Conservation (phyloP, 2,797 vertebrate genomes). For the Psittacula derbiana region DNA sequence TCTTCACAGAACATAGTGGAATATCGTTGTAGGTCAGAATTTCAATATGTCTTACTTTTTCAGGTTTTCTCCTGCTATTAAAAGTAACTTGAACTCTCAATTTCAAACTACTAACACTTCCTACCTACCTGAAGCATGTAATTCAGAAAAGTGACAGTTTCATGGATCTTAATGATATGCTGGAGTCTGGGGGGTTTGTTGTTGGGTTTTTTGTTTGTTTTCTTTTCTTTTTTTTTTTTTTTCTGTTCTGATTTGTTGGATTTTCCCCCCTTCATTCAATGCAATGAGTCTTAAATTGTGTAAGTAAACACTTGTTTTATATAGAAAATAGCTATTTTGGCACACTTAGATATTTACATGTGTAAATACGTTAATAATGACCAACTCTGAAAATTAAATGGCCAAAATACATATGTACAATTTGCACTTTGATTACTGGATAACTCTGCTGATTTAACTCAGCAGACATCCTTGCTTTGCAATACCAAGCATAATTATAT, state of each 20-base stretch:
- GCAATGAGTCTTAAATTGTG: background rate
- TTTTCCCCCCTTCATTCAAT: background rate
- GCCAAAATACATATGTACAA: background rate
- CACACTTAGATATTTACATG: background rate
- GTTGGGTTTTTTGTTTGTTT: rapidly evolving
- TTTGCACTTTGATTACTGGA: background rate
- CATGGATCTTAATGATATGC: background rate
- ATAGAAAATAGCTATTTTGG: background rate
- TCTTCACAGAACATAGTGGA: background rate
- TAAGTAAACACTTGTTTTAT: background rate
- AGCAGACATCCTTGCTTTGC: background rate
- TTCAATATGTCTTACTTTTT: constrained; percentile 17
- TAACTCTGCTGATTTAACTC: background rate
- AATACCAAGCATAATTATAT: background rate
- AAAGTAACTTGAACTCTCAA: background rate
- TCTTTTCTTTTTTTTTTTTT: rapidly evolving
- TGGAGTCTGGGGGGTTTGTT: rapidly evolving
- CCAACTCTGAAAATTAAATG: background rate
- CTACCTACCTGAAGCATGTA: background rate
- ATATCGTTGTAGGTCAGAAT: constrained; percentile 41
- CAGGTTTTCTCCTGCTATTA: constrained; percentile 2
- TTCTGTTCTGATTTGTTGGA: background rate
- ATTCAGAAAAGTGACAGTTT: background rate
- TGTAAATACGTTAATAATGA: background rate
- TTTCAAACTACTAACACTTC: background rate